Evolutionary conservation across 2,797 vertebrate species (phyloP).

Genomic region (Coregonus sp.): DNA sequence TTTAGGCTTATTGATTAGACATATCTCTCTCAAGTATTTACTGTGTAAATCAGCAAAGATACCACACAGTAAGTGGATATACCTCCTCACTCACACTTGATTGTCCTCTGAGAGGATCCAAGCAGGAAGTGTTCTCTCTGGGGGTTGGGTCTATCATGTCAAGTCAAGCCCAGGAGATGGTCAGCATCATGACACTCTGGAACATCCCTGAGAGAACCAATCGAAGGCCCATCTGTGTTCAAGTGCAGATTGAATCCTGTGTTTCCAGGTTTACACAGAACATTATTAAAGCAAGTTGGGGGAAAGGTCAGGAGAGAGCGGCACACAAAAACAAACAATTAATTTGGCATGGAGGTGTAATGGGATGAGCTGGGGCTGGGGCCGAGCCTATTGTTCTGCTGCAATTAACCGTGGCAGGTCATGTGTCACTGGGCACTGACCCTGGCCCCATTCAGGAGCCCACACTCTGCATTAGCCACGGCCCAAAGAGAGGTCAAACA

Average conservation of each 20-base stretch:
- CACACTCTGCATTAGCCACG: slow-evolving; percentile 56
- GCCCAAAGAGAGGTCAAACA: slow-evolving; percentile 59
- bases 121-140: not conserved
- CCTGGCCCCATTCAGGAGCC: slow-evolving; percentile 73
- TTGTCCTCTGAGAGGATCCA: not conserved
- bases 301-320: slow-evolving; percentile 59
- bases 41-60: slow-evolving; percentile 55
- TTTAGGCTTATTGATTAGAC: slow-evolving; percentile 63
- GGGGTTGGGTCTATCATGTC: too few relatives aligned
- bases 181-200: slow-evolving; percentile 11
- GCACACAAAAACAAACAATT: slow-evolving; percentile 74
- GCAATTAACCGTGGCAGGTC: slow-evolving; percentile 83
- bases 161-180: not conserved
- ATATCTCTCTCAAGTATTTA: slow-evolving; percentile 47
- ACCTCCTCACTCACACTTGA: not conserved
- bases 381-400: slow-evolving; percentile 73
- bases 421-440: slow-evolving; percentile 77
- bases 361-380: slow-evolving; percentile 69
- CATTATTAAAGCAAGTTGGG: slow-evolving; percentile 51
- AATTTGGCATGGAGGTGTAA: slow-evolving; percentile 80
- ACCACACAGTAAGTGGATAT: not conserved
- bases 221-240: slow-evolving; percentile 9
- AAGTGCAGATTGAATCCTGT: slow-evolving; percentile 11
- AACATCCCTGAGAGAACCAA: slow-evolving; percentile 18
- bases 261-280: slow-evolving; percentile 41